Evolutionary conservation across 2,797 vertebrate species (phyloP).

Genomic region (Hemibagrus guttatus): DNA sequence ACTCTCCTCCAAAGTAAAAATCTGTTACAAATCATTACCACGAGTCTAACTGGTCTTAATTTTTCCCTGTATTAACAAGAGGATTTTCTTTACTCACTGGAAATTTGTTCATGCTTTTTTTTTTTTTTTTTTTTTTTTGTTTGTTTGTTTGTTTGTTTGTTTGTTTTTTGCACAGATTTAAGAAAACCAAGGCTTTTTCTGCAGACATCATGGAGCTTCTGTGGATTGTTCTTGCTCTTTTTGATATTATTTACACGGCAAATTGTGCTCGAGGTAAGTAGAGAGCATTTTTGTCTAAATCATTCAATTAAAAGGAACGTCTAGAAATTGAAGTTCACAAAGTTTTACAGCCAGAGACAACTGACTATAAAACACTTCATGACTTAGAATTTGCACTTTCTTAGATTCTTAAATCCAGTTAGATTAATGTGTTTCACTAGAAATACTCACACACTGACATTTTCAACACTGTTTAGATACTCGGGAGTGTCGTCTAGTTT

Average conservation of each 20-base stretch:
- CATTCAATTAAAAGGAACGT: not conserved
- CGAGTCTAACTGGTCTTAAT: too few species aligned
- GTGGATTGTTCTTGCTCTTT: constrained; percentile 53
- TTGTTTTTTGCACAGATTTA: constrained; percentile 33
- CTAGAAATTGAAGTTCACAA: too few species aligned
- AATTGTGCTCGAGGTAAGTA: constrained; percentile 56
- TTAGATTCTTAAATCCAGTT: too few species aligned
- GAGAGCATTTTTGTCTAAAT: not conserved
- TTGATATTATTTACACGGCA: constrained; percentile 48
- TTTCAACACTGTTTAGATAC: not conserved
- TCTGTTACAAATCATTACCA: not conserved
- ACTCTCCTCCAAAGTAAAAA: not conserved
- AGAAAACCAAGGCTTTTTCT: constrained; percentile 24
- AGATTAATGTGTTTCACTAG: not conserved
- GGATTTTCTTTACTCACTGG: constrained; percentile 9
- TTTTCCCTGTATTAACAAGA: not conserved
- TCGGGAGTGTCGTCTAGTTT: not conserved
- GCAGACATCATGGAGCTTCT: constrained; percentile 48
- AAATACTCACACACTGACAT: not conserved
- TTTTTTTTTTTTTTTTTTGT: not conserved
- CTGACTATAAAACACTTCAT: not conserved
- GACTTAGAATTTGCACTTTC: too few species aligned
- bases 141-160: too few species aligned
- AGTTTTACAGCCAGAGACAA: too few species aligned
- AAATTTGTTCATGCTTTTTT: not conserved